Conservation (phyloP, 2,888 invertebrate genomes). For the Arctia plantaginis region DNA sequence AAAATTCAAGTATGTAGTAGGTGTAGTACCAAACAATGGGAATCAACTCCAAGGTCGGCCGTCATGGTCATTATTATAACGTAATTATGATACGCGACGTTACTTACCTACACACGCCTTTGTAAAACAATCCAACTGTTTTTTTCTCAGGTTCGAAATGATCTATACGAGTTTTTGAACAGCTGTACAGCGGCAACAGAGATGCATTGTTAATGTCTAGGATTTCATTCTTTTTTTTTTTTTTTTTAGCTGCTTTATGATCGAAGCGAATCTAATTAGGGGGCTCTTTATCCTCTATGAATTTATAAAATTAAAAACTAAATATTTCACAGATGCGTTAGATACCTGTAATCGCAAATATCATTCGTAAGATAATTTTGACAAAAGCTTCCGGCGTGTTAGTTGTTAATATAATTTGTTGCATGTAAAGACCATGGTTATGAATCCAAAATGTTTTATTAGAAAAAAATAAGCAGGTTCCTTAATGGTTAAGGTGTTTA, state of each 20-base stretch:
- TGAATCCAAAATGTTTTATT: too few species aligned
- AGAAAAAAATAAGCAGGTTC: too few species aligned
- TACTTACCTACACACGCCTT: conserved; percentile 51
- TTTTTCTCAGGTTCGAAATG: conserved; percentile 40
- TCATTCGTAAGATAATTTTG: neutral
- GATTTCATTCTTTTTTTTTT: neutral
- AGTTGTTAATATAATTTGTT: neutral
- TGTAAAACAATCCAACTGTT: conserved; percentile 49
- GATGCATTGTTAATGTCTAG: conserved; percentile 8
- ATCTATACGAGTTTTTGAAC: conserved; percentile 32
- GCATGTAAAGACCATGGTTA: too few species aligned
- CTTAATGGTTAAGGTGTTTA: neutral
- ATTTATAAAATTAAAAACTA: neutral
- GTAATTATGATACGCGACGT: conserved; percentile 72
- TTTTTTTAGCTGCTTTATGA: neutral
- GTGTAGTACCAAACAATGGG: conserved; percentile 77
- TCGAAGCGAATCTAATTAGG: neutral
- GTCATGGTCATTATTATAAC: conserved; percentile 77
- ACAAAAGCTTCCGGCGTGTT: neutral
- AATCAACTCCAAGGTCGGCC: conserved; percentile 79
- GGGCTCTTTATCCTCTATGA: neutral
- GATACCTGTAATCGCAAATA: neutral
- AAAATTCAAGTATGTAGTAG: conserved; percentile 60
- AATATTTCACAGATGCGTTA: neutral
- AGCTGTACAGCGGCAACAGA: conserved; percentile 20